Evolutionary conservation across 2,797 vertebrate genomes (phyloP).

Genomic region (Crocidura indochinensis): DNA sequence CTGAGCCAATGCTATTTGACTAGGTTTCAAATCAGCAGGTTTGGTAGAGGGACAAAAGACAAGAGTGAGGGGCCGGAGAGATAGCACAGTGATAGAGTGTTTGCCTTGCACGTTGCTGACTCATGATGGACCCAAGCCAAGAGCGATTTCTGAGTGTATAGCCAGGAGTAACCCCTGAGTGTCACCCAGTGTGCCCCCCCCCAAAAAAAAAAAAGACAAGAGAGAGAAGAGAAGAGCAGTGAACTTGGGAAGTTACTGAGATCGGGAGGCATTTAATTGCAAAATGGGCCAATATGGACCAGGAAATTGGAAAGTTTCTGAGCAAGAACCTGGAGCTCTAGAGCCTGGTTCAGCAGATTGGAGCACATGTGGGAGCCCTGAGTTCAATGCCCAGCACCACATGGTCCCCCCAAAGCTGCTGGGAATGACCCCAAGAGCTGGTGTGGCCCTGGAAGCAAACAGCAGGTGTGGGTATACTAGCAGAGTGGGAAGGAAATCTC

Average conservation of each 20-base stretch:
- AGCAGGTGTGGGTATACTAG: not conserved
- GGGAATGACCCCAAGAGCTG: not conserved
- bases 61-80: not conserved
- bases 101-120: too few relatives aligned
- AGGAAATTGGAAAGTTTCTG: not conserved
- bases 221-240: not conserved
- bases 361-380: too few relatives aligned
- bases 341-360: not conserved
- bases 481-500: too few relatives aligned
- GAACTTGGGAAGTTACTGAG: not conserved
- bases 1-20: constrained; percentile 9
- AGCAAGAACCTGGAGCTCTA: not conserved
- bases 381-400: too few relatives aligned
- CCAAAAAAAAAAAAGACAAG: not conserved
- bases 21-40: not conserved
- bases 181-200: too few relatives aligned
- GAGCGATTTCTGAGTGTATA: too few relatives aligned
- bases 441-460: not conserved
- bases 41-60: not conserved
- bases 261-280: not conserved
- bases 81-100: too few relatives aligned
- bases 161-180: too few relatives aligned
- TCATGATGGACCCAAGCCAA: too few relatives aligned
- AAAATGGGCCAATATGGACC: not conserved
- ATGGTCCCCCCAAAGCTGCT: not conserved